phyloP scores from a whole-genome alignment of 2,888 invertebrate species.

The Palloptera scutellata region DNA sequence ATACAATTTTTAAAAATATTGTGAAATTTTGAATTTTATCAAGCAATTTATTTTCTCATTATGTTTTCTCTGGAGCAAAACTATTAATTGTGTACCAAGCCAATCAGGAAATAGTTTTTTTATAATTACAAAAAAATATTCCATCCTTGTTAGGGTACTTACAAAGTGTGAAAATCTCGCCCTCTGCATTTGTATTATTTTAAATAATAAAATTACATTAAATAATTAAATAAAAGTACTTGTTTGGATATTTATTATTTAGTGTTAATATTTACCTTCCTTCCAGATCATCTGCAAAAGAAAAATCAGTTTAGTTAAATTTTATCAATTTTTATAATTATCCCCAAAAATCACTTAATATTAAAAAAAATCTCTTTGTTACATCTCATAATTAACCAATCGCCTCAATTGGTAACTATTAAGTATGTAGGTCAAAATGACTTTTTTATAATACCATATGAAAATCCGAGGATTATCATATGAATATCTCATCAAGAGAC shows the following conservation, averaged over 20 bases:
- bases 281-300: conserved; percentile 38
- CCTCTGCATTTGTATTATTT: conserved; percentile 31
- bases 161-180: conserved; percentile 50
- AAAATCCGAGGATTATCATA: no score
- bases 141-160: conserved; percentile 54
- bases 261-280: conserved; percentile 37
- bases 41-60: conserved; percentile 13
- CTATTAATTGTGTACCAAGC: conserved; percentile 47
- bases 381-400: no score
- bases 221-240: conserved; percentile 17
- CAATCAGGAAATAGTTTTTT: conserved; percentile 51
- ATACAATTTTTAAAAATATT: conserved; percentile 5
- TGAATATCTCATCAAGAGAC: no score
- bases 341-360: no score
- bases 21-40: conserved; percentile 13
- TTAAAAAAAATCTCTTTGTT: no score
- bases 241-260: background rate
- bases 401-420: no score
- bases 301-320: conserved; percentile 16
- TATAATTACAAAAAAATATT: conserved; percentile 44
- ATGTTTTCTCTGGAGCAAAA: conserved; percentile 19
- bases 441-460: no score
- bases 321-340: no score
- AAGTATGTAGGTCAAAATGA: no score
- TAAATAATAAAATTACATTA: conserved; percentile 20